Conservation (phyloP, 2,113 vertebrate genomes). For the Acanthisitta chloris region DNA sequence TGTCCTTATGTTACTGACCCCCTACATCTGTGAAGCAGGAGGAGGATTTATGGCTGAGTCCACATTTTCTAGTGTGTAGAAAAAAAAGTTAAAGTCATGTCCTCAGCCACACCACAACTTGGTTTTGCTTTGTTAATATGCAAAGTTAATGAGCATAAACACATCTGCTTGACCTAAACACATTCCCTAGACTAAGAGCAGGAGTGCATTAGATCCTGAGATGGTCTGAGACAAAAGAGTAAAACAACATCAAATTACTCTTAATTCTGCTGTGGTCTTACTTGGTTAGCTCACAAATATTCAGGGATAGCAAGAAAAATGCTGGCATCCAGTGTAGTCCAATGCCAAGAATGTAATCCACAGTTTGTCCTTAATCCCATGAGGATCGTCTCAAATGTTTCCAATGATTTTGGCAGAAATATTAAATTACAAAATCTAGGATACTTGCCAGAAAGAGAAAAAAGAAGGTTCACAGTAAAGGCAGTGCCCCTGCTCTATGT, state of each 20-base stretch:
- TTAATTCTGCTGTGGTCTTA: not conserved
- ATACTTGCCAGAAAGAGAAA: conserved; percentile 13
- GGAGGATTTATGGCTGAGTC: not conserved
- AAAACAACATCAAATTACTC: not conserved
- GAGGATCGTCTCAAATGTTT: conserved; percentile 43
- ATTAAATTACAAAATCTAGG: conserved; percentile 40
- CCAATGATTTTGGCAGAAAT: conserved; percentile 37
- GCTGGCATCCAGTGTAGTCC: not conserved
- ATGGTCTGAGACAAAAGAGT: not conserved
- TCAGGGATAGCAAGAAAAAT: conserved; percentile 7
- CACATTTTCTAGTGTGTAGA: not conserved
- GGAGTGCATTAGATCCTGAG: not conserved
- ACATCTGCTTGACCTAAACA: not conserved
- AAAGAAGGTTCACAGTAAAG: not conserved
- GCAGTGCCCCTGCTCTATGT: not conserved
- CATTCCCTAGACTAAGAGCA: not conserved
- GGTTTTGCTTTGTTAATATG: not conserved
- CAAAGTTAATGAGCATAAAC: not conserved
- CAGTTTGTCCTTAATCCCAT: conserved; percentile 35
- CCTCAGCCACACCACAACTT: not conserved
- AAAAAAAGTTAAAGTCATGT: not conserved
- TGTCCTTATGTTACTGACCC: not conserved
- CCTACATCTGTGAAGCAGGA: not conserved
- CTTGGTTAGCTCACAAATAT: conserved; percentile 1
- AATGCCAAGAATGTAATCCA: conserved; percentile 27